Percentiles rank a stretch among this genome's conserved stretches.
Evolutionary conservation across 2,113 vertebrate genomes (phyloP).

Genomic region (Oostethus manadensis): DNA sequence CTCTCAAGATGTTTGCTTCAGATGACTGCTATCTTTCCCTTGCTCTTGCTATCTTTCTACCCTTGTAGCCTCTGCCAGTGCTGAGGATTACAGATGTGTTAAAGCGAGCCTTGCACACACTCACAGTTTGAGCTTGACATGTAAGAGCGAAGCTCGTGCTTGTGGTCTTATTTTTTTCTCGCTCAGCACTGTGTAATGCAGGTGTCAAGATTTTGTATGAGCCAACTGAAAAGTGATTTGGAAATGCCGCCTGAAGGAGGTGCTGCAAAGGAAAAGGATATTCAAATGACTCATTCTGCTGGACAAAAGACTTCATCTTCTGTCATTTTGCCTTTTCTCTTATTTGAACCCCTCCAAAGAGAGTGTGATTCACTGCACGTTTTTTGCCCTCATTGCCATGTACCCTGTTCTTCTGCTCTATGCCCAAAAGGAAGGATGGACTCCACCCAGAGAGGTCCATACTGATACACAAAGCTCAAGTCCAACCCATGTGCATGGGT

Average conservation of each 20-base stretch:
- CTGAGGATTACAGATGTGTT: not conserved
- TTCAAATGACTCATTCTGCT: slow-evolving; percentile 32
- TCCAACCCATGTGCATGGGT: slow-evolving; percentile 5
- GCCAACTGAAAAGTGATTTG: slow-evolving; percentile 15
- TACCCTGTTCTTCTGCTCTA: not conserved
- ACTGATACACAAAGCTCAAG: slow-evolving; percentile 16
- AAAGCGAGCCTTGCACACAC: slow-evolving; percentile 4
- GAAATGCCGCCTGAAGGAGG: slow-evolving; percentile 8
- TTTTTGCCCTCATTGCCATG: not conserved
- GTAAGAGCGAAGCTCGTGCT: not conserved
- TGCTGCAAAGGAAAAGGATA: slow-evolving; percentile 23
- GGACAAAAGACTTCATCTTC: slow-evolving; percentile 16
- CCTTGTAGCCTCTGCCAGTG: slow-evolving; percentile 11
- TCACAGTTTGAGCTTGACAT: slow-evolving; percentile 9
- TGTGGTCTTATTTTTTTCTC: slow-evolving; percentile 15
- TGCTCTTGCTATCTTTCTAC: slow-evolving; percentile 28
- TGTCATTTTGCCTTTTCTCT: slow-evolving; percentile 1
- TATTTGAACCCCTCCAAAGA: slow-evolving; percentile 1
- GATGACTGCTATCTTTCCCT: slow-evolving; percentile 5
- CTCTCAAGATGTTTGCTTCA: slow-evolving; percentile 57
- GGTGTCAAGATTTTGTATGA: not conserved
- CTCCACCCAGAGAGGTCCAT: slow-evolving; percentile 31
- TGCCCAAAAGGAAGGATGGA: slow-evolving; percentile 14
- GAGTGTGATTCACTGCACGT: not conserved
- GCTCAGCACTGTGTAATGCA: not conserved